Base-by-base conservation (phyloP, 2,888 invertebrate species). In the Drosophila infuscata region DNA sequence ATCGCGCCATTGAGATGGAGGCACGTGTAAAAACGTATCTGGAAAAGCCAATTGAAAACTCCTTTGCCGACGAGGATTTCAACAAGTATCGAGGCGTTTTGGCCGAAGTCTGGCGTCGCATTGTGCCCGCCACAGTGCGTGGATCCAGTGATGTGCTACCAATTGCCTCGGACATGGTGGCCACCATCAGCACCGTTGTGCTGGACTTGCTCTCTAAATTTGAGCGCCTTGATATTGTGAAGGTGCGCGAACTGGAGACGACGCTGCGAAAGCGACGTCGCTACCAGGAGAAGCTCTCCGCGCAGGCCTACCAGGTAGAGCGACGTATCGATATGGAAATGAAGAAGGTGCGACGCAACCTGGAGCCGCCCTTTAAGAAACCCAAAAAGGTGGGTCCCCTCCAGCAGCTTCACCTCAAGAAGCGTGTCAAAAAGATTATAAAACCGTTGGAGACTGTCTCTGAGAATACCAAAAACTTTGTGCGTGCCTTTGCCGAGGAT, bases 271-370 rank as follows among this genome's bases (percentile, higher is more conserved):
- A 82, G 17, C 60, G 72, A 0, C 82, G 90, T 0, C 80, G 75
- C 2, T 90, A 91, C 41, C 60, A 77, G 3, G 82, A 88, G 20
- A 90, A 89, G 58, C 73, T 88, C 12, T 92, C 93, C 0, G 66
- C 77, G 1, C 88, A 92, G 51, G 92, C 93, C 3, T 91, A 89
- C 30, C 88, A 88, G 6, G 67, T 91, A 0, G 93, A 93, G 51
- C 82, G 89, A 2, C 92, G 92, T 33, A 92, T 93, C 15, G 88
- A 91, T 1, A 83, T 74, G 33, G 92, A 92, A 68, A 91, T 93
- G 90, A 83, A 89, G 20, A 91, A 91, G 56, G 91, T 93, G 0
- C 84, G 88, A 2, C 82, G 86, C n/a, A 92, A 93, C 66, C 75
- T 93, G 3, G 84, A 88, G 51, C 92, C 92, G 4, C 91, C 92